Percentiles rank a stretch among this genome's conserved stretches.
phyloP scores from a whole-genome alignment of 2,888 invertebrate genomes.

The Buathra laborator region DNA sequence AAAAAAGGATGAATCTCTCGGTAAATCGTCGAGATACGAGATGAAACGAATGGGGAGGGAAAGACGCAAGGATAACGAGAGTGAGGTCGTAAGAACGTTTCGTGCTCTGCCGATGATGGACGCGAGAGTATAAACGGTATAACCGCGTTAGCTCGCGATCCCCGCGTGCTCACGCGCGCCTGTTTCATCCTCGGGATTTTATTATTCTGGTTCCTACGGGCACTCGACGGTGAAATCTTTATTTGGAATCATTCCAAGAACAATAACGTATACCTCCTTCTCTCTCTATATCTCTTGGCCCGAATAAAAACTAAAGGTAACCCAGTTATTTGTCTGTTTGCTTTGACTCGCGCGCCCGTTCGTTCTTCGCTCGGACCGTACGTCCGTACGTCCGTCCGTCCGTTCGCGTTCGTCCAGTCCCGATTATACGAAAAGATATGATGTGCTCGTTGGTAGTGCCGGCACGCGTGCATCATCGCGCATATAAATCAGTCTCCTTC shows the following conservation, averaged over 20 bases:
- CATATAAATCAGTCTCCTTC: conserved; percentile 84
- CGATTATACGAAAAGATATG: conserved; percentile 81
- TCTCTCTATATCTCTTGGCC: conserved; percentile 71
- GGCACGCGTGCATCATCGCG: conserved; percentile 85
- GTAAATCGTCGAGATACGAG: conserved; percentile 25
- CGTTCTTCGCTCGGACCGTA: conserved; percentile 55
- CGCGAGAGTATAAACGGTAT: conserved; percentile 66
- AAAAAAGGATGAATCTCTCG: conserved; percentile 16
- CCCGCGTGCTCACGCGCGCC: conserved; percentile 50
- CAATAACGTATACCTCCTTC: conserved; percentile 82
- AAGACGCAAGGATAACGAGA: conserved; percentile 44
- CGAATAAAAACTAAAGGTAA: conserved; percentile 84
- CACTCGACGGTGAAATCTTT: conserved; percentile 83
- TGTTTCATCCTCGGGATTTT: conserved; percentile 76
- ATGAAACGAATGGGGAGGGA: conserved; percentile 48
- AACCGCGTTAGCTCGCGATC: conserved; percentile 72
- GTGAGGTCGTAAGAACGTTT: conserved; percentile 50
- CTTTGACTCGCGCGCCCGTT: conserved; percentile 74
- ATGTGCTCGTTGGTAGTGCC: conserved; percentile 83
- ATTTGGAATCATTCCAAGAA: conserved; percentile 85
- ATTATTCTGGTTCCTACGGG: conserved; percentile 83
- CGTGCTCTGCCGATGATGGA: conserved; percentile 59
- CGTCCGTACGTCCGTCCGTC: conserved; percentile 41
- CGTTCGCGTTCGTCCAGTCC: conserved; percentile 59
- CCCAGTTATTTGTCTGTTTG: conserved; percentile 85